These are phyloP conservation scores for Scyliorhinus canicula DNA, from an alignment of 2,797 vertebrate species.

Conservation along the genomic window DNA sequence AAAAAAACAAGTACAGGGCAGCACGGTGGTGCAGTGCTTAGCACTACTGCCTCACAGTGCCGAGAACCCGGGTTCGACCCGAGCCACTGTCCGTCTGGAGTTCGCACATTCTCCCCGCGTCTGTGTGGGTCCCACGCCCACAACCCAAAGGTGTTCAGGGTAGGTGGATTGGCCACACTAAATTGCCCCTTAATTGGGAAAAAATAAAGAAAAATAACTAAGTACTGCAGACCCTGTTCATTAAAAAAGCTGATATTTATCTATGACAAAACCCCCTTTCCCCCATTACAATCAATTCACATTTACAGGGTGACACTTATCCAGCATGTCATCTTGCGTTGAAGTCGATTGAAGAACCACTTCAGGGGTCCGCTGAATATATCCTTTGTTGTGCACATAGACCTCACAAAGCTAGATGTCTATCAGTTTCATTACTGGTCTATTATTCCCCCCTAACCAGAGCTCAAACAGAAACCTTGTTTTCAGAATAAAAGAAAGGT, in stretches of 20 bases:
- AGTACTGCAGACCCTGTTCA: background rate
- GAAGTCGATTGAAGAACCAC: background rate
- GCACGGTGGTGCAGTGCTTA: no score
- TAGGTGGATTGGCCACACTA: no score
- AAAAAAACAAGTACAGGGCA: no score
- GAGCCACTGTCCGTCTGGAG: no score
- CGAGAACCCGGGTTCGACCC: no score
- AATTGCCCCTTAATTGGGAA: no score
- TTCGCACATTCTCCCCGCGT: no score
- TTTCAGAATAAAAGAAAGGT: background rate
- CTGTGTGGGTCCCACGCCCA: no score
- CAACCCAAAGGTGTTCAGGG: no score
- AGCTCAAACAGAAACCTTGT: background rate
- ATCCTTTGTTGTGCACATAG: background rate
- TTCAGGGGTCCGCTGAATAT: background rate
- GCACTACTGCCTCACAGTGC: no score
- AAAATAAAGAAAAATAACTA: no score
- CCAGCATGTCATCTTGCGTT: background rate
- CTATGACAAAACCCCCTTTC: background rate
- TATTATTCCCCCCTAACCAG: no score
- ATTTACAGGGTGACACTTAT: background rate
- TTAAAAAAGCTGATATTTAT: background rate
- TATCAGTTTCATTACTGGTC: background rate
- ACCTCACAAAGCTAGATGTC: background rate
- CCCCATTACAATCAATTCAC: background rate